phyloP scores from a whole-genome alignment of 1,140 invertebrate species.

The Pentalonia nigronervosa region DNA sequence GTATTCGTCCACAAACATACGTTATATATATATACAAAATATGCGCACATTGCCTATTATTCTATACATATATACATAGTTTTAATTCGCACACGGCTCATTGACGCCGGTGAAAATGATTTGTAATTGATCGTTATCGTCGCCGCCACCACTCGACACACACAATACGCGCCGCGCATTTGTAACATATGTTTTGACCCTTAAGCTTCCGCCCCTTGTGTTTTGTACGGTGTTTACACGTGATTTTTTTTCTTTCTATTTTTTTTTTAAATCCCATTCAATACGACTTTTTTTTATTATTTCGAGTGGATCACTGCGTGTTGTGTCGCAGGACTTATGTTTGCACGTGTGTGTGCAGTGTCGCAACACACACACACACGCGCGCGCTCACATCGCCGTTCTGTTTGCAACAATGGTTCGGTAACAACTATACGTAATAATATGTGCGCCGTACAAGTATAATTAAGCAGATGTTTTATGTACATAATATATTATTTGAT shows the following conservation, averaged over 20 bases:
- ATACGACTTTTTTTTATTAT: conserved; percentile 13
- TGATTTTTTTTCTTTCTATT: not conserved
- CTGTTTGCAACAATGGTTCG: not conserved
- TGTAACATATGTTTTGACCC: conserved; percentile 43
- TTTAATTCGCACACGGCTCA: conserved; percentile 46
- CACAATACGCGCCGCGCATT: not conserved
- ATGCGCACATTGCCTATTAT: too few species aligned
- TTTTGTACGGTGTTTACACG: conserved; percentile 26
- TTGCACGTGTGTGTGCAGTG: not conserved
- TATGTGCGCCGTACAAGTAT: conserved; percentile 12
- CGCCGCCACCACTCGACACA: not conserved
- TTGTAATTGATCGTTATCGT: conserved; percentile 47
- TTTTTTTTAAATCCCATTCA: conserved; percentile 12
- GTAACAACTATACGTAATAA: conserved; percentile 13
- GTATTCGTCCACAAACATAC: too few species aligned
- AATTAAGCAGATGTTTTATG: conserved; percentile 46
- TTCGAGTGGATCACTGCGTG: conserved; percentile 19
- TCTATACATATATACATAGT: not conserved
- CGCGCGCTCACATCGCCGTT: not conserved
- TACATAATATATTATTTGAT: conserved; percentile 15
- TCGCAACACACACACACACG: not conserved
- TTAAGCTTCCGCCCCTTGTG: not conserved
- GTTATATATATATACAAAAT: not conserved
- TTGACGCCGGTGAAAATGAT: conserved; percentile 55
- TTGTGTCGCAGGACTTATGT: not conserved